Conservation (phyloP, 2,888 invertebrate species). For the Papilio protenor region DNA sequence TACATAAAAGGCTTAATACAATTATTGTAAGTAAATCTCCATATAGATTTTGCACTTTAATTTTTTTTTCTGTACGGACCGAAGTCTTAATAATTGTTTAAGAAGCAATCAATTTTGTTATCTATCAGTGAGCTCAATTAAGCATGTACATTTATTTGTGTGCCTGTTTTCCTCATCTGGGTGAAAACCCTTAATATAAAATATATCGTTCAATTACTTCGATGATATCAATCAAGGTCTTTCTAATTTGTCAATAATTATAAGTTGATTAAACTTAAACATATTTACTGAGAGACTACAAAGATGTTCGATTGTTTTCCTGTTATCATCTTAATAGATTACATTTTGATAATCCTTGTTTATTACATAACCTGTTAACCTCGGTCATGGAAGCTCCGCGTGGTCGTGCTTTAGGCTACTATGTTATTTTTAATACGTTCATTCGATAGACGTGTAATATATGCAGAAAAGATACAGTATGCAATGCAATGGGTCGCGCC, state of each 20-base stretch:
- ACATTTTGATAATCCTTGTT: slow-evolving; percentile 24
- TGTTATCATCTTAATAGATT: slow-evolving; percentile 22
- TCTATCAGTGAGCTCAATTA: background rate
- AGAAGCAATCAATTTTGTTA: too few relatives aligned
- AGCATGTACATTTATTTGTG: background rate
- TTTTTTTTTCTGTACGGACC: too few relatives aligned
- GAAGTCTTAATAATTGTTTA: too few relatives aligned
- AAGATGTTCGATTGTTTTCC: slow-evolving; percentile 21
- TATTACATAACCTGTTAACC: slow-evolving; percentile 30
- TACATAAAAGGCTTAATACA: too few relatives aligned
- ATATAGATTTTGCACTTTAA: too few relatives aligned
- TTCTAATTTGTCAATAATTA: background rate
- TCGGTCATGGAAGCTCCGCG: slow-evolving; percentile 6
- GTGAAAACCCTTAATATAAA: background rate
- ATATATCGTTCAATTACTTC: background rate
- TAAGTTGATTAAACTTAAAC: background rate
- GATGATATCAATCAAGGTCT: background rate
- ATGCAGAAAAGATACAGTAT: slow-evolving; percentile 34
- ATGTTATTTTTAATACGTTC: slow-evolving; percentile 16
- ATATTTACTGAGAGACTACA: slow-evolving; percentile 9
- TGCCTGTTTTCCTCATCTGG: background rate
- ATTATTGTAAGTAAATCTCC: too few relatives aligned
- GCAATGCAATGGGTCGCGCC: slow-evolving; percentile 28
- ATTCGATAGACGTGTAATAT: slow-evolving; percentile 27
- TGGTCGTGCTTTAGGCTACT: slow-evolving; percentile 32